Base-by-base conservation (phyloP, 2,797 vertebrate genomes). In the Syndactyla subalaris region DNA sequence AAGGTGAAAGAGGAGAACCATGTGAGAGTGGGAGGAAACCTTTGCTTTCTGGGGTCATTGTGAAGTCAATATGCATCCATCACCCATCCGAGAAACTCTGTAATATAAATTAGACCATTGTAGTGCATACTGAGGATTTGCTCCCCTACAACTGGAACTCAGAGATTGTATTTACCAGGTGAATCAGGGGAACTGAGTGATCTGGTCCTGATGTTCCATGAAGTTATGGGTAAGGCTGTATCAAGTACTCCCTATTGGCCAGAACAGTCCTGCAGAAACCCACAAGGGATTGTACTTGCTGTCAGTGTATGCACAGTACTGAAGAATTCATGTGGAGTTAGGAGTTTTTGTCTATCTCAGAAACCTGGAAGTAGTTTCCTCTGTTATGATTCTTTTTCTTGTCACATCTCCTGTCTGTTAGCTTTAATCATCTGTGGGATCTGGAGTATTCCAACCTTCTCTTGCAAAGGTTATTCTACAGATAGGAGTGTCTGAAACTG, bases 161-260 rank as follows among this genome's bases (percentile, higher is more conserved):
- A 41, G 46, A 61, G 45, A 26, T 7, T 55, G 9, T 74, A 7
- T 78, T 88, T 70, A 38, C 29, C 30, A 49, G 67, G 30, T 91
- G n/a, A 59, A 65, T 74, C 24, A 48, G 32, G 27, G 36, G 26
- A 75, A 7, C 49, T 83, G 55, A 14, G 17, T 77, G 62, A 75
- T 70, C 66, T 85, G 59, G 45, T 87, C 46, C 36, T 92, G 2
- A 57, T 74, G 12, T 80, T 88, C 10, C 10, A 12, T 0, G 2
- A 59, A 77, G 18, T 18, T 70, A 7, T 20, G 30, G 7, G 12
- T 70, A 54, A 84, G 62, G 17, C 36, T 83, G 39, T 57, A n/a
- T 71, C 0, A 3, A 32, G 16, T 66, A 32, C 7, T 72, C 32
- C 2, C 3, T 36, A 0, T 29, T 80, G 59, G 27, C 20, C 58